Base-by-base conservation (phyloP, 92 coral and sea anemone genomes). In the Umimayanthus kanabou region DNA sequence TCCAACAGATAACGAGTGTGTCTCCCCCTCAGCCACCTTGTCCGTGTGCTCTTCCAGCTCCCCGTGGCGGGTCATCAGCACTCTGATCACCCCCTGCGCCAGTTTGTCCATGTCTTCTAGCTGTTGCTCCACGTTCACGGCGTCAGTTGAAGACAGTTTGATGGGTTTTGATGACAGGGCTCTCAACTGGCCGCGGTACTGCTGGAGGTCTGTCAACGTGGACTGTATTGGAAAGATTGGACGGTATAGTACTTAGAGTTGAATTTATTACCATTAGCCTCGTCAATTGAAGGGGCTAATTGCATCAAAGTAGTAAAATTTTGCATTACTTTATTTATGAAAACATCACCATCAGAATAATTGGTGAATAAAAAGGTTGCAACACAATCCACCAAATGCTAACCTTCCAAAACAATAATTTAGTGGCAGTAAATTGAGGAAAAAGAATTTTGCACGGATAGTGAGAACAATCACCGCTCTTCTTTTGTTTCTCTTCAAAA, bases 31-130 rank as follows among this genome's bases (percentile, higher is more conserved):
- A 23, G 83, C 91, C 92, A 87, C 91, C 30, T 84, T 93, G 53
- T 93, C 94, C 13, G 90, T 67, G 40, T 90, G 90, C 3, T 90
- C 82, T 1, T 90, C 92, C 25, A 95, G 77, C 16, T 93, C 90
- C 69, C 74, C 85, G 39, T 91, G 93, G 81, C 92, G 94, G 8
- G 93, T 85, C 53, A 88, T 76, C 76, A 95, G 90, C 47, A 95
- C 93, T 73, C 82, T 90, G 40, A 91, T 76, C n/a, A 95, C 90
- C 53, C 98, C 98, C 25, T 61, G 92, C 55, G 94, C 92, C 18
- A 95, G 85, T n/a, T 86, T 85, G 28, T 93, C 89, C 47, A 95
- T 84, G 75, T 95, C 96, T 14, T 30, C 75, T 6, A 92, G 55
- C 42, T 92, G 93, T 26, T 84, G 89, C 18, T 86, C 84, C 8